phyloP scores from a whole-genome alignment of 2,113 vertebrate species.

The western clawed frog (Xenopus tropicalis) region DNA sequence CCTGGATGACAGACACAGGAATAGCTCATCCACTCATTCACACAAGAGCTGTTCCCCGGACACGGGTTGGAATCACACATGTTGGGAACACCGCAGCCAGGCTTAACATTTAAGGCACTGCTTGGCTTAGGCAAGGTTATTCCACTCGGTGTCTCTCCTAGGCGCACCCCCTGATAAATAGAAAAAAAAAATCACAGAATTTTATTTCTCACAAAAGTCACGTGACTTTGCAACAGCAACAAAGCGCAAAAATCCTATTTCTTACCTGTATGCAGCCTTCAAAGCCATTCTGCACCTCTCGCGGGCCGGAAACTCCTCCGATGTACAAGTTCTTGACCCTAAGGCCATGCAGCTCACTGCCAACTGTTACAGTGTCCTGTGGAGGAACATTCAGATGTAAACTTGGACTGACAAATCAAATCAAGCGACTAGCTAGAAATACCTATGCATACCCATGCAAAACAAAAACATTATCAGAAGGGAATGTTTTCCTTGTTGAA shows the following conservation, averaged over 20 bases:
- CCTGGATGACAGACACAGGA: constrained; percentile 85
- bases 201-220: neutral
- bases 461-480: neutral
- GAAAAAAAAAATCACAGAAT: rapidly evolving
- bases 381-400: constrained; percentile 24
- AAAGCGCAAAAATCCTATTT: neutral
- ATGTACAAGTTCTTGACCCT: constrained; percentile 94
- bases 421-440: too few relatives aligned
- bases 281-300: constrained; percentile 85
- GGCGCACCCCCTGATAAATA: constrained; percentile 76
- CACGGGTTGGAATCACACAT: constrained; percentile 85
- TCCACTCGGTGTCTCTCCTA: constrained; percentile 78
- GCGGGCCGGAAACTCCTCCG: constrained; percentile 82
- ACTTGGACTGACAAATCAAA: neutral
- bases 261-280: constrained; percentile 93
- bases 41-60: constrained; percentile 79
- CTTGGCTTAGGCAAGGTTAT: constrained; percentile 76
- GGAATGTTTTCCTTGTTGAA: too few relatives aligned
- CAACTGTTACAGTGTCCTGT: constrained; percentile 88
- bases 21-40: constrained; percentile 86
- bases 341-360: constrained; percentile 89
- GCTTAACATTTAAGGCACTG: constrained; percentile 80
- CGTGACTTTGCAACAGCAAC: too few relatives aligned
- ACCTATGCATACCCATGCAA: neutral
- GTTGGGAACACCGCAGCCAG: constrained; percentile 78